A percentile compares a stretch with the other conserved stretches of the same genome.
Evolutionary conservation across 2,113 vertebrate genomes (phyloP).

Genomic region (Formicarius rufipectus): DNA sequence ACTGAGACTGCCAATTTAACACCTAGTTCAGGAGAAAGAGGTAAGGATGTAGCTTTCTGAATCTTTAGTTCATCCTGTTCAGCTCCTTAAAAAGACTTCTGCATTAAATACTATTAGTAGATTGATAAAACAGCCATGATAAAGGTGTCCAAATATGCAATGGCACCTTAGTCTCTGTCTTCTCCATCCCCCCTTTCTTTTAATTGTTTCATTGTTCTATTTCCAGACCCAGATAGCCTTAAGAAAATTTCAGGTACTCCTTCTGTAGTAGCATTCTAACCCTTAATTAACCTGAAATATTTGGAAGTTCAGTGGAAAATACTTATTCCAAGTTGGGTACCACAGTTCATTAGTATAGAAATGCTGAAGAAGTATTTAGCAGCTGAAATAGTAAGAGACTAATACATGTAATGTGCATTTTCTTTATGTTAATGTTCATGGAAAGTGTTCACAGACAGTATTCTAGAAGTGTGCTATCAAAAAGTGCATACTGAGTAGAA

Average conservation of each 20-base stretch:
- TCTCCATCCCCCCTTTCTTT: not conserved
- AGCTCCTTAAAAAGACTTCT: not conserved
- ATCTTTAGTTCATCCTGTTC: not conserved
- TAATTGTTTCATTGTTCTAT: not conserved
- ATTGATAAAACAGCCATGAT: rapidly evolving
- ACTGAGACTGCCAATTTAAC: not conserved
- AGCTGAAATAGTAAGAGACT: not conserved
- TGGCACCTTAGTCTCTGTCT: not conserved
- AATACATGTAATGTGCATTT: not conserved
- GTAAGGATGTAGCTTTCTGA: not conserved
- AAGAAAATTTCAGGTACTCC: not conserved
- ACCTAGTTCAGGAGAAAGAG: not conserved
- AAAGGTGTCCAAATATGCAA: not conserved
- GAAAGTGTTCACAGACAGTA: not conserved
- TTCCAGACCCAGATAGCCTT: not conserved
- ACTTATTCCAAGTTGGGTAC: not conserved
- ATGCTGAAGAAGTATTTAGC: not conserved
- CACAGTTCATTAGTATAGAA: not conserved
- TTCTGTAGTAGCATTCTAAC: not conserved
- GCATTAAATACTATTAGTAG: not conserved
- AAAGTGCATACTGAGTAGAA: not conserved
- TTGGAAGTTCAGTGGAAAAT: not conserved
- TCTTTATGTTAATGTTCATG: not conserved
- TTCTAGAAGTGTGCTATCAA: not conserved
- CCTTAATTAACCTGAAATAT: not conserved